Percentiles rank a stretch among this genome's conserved stretches.
phyloP scores from a whole-genome alignment of 1,140 invertebrate species.

The Lerema accius region DNA sequence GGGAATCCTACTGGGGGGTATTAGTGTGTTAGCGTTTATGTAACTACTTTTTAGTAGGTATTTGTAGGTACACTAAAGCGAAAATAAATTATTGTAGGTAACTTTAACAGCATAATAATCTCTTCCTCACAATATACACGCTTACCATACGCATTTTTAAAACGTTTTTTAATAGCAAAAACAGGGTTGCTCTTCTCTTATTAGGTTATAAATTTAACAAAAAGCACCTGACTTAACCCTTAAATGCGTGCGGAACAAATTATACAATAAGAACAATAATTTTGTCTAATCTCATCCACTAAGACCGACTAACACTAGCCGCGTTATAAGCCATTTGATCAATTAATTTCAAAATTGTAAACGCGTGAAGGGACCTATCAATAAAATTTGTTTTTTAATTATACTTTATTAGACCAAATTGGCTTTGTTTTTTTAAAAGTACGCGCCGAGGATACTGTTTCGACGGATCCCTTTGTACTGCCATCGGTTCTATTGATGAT shows the following conservation, averaged over 20 bases:
- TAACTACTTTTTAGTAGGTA: too few species aligned
- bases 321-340: slow-evolving; percentile 68
- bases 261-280: slow-evolving; percentile 57
- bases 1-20: too few species aligned
- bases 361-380: slow-evolving; percentile 65
- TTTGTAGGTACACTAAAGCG: too few species aligned
- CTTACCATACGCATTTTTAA: too few species aligned
- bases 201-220: slow-evolving; percentile 48
- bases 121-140: too few species aligned
- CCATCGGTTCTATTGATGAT: slow-evolving; percentile 76
- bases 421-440: slow-evolving; percentile 72
- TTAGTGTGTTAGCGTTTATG: too few species aligned
- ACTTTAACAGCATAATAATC: too few species aligned
- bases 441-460: slow-evolving; percentile 46
- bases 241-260: slow-evolving; percentile 61
- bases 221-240: slow-evolving; percentile 60
- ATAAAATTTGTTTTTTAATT: slow-evolving; percentile 80
- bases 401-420: slow-evolving; percentile 75
- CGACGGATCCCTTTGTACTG: slow-evolving; percentile 66
- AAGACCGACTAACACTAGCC: slow-evolving; percentile 46
- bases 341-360: slow-evolving; percentile 63
- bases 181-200: not conserved
- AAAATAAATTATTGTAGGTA: too few species aligned
- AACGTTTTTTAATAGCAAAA: too few species aligned
- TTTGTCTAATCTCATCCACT: slow-evolving; percentile 53